phyloP scores from a whole-genome alignment of 2,113 vertebrate species.

The Sylvia atricapilla region DNA sequence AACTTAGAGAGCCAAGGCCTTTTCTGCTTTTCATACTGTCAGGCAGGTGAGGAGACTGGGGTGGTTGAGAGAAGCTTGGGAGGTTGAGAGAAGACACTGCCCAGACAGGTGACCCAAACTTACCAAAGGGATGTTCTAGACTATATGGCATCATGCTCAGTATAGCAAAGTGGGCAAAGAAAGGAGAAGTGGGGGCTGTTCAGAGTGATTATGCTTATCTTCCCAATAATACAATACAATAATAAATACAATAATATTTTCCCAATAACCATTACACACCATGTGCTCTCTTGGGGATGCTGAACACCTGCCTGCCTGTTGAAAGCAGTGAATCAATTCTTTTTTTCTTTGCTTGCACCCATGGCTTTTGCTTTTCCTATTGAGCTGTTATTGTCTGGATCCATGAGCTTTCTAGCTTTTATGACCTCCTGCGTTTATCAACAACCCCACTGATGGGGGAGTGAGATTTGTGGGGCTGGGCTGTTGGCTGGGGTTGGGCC shows the following conservation, averaged over 20 bases:
- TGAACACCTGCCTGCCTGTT: not conserved
- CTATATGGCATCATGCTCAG: not conserved
- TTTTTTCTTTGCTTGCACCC: not conserved
- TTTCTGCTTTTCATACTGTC: not conserved
- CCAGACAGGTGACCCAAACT: not conserved
- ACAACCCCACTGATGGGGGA: rapidly evolving
- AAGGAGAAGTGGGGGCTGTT: not conserved
- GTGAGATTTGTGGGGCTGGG: not conserved
- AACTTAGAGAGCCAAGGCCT: not conserved
- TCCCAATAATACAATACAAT: not conserved
- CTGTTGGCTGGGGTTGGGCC: not conserved
- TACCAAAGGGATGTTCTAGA: not conserved
- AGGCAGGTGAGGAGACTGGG: not conserved
- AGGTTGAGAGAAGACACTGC: not conserved
- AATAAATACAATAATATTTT: not conserved
- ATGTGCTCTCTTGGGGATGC: not conserved
- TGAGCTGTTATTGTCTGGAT: not conserved
- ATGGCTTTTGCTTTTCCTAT: not conserved
- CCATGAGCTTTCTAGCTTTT: not conserved
- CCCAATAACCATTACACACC: rapidly evolving
- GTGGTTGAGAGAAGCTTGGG: no score
- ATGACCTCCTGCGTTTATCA: not conserved
- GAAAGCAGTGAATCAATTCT: not conserved
- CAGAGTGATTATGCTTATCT: not conserved
- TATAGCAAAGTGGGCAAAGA: not conserved